Percentiles rank a stretch among this genome's conserved stretches.
phyloP scores from a whole-genome alignment of 2,797 vertebrate genomes.

The Myioborus melanocephalus region DNA sequence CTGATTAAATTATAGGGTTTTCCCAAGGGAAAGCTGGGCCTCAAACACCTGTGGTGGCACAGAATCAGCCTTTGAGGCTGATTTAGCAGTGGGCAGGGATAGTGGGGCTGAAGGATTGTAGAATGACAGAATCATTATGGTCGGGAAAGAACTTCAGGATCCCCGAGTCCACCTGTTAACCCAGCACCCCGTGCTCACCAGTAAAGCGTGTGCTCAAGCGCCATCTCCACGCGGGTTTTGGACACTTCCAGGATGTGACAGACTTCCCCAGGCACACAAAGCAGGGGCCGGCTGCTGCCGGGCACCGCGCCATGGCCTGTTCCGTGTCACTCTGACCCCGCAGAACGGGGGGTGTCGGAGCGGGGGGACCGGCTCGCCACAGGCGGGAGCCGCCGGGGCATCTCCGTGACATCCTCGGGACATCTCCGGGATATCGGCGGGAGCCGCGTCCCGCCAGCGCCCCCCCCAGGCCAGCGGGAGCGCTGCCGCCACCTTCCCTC shows the following conservation, averaged over 20 bases:
- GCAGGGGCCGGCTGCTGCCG: background rate
- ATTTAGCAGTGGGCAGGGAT: background rate
- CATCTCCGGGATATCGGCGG: fast-evolving
- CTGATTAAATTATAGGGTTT: background rate
- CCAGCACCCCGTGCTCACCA: background rate
- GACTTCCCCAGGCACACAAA: background rate
- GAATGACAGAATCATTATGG: background rate
- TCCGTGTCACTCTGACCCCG: fast-evolving
- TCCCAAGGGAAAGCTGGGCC: background rate
- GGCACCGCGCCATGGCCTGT: fast-evolving
- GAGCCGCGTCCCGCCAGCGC: background rate
- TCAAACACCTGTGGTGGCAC: background rate
- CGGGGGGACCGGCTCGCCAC: fast-evolving
- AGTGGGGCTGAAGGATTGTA: fast-evolving
- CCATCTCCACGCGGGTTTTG: background rate
- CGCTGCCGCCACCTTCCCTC: background rate
- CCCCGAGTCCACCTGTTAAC: background rate
- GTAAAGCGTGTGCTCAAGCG: background rate
- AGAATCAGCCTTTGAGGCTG: background rate
- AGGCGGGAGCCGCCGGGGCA: background rate
- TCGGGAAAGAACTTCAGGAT: background rate
- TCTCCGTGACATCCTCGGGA: no score
- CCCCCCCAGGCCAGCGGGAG: background rate
- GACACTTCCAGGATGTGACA: background rate
- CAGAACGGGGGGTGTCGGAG: fast-evolving